These are phyloP conservation scores for honey bee (Apis mellifera) DNA, from an alignment of 1,140 invertebrate species.

Conservation along the genomic window Amel_HAv3.1 CM009936.2:14544501-14545000, in stretches of 20 bases:
- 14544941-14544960: too few species aligned
- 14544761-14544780: conserved; percentile 68
- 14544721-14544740: conserved; percentile 44
- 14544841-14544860: conserved; percentile 46
- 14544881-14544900: conserved; percentile 18
- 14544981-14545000: too few species aligned
- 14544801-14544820: conserved; percentile 71
- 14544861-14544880: conserved; percentile 3
- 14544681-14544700: conserved; percentile 28
- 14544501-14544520: too few species aligned
- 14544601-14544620: background rate
- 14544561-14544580: background rate
- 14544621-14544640: conserved; percentile 51
- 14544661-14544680: conserved; percentile 37
- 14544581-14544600: background rate
- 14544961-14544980: too few species aligned
- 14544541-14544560: too few species aligned
- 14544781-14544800: conserved; percentile 68
- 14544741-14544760: conserved; percentile 21
- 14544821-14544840: conserved; percentile 67
- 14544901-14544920: background rate
- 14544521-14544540: too few species aligned
- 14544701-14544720: conserved; percentile 27
- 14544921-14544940: background rate
- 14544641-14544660: conserved; percentile 35